These are phyloP conservation scores for Drosophila acutilabella DNA, from an alignment of 2,888 invertebrate genomes.

Conservation along the genomic window DNA sequence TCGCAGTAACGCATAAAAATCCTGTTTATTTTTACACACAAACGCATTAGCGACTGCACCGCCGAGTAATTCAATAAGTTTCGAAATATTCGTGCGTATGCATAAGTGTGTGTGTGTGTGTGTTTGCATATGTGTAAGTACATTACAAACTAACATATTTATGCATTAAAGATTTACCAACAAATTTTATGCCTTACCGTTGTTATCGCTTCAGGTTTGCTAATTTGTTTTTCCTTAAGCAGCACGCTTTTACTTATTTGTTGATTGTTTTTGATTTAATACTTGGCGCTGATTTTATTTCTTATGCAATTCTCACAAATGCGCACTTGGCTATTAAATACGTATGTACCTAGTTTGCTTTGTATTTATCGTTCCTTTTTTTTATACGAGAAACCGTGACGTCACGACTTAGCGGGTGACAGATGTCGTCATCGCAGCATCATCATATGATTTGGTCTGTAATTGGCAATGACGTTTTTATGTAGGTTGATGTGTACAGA, in stretches of 20 bases:
- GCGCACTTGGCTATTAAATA: conserved; percentile 58
- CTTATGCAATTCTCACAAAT: conserved; percentile 61
- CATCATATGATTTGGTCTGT: conserved; percentile 12
- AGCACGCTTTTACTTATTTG: conserved; percentile 39
- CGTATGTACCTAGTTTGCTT: not conserved
- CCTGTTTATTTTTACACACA: conserved; percentile 27
- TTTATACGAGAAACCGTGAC: conserved; percentile 39
- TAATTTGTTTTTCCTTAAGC: not conserved
- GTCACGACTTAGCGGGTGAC: conserved; percentile 42
- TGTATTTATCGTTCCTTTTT: not conserved
- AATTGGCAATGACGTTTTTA: not conserved
- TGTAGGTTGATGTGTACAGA: conserved; percentile 1
- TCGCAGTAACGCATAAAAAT: conserved; percentile 17
- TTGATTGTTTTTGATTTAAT: conserved; percentile 51
- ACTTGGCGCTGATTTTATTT: conserved; percentile 45
- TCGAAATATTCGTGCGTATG: not conserved
- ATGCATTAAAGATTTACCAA: not conserved
- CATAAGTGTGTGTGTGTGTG: not conserved
- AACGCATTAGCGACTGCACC: not conserved
- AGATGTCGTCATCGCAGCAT: conserved; percentile 43
- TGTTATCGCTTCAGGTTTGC: not conserved
- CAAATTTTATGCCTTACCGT: not conserved
- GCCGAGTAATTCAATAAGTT: not conserved
- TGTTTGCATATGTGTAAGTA: not conserved
- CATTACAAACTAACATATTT: not conserved